Conservation (phyloP, 2,797 vertebrate species). For the Vireo griseus region DNA sequence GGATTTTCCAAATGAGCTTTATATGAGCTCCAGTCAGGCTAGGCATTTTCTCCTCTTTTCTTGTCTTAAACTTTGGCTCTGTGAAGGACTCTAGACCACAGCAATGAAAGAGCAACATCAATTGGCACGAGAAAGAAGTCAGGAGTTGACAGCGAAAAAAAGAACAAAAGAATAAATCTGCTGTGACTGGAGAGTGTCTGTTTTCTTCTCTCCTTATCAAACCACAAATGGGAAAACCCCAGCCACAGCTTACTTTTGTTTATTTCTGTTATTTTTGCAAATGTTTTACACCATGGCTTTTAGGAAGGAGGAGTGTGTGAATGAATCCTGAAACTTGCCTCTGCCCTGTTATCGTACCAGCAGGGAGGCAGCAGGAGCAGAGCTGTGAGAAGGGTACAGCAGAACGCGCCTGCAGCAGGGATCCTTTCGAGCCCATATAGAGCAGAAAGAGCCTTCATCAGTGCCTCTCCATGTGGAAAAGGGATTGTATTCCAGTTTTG, state of each 20-base stretch:
- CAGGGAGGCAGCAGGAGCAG: not conserved
- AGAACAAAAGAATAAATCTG: not conserved
- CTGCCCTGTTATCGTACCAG: not conserved
- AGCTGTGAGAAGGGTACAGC: not conserved
- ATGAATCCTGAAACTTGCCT: not conserved
- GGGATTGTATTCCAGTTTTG: not conserved
- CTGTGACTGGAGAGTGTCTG: not conserved
- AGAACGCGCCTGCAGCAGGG: not conserved
- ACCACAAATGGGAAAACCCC: slow-evolving; percentile 42
- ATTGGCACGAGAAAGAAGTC: not conserved
- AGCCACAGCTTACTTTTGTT: not conserved
- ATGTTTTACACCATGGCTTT: not conserved
- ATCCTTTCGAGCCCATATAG: not conserved
- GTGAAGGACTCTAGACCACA: not conserved
- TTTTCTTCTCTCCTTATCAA: slow-evolving; percentile 18
- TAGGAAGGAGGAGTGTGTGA: not conserved
- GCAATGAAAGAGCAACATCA: not conserved
- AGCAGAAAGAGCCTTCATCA: not conserved
- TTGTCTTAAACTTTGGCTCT: not conserved
- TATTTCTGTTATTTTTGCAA: not conserved
- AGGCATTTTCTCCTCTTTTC: not conserved
- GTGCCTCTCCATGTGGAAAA: not conserved
- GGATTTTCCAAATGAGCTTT: not conserved
- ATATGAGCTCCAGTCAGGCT: not conserved
- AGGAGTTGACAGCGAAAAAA: not conserved